These are phyloP conservation scores for Cydia fagiglandana DNA, from an alignment of 1,140 invertebrate species.

Conservation along the genomic window DNA sequence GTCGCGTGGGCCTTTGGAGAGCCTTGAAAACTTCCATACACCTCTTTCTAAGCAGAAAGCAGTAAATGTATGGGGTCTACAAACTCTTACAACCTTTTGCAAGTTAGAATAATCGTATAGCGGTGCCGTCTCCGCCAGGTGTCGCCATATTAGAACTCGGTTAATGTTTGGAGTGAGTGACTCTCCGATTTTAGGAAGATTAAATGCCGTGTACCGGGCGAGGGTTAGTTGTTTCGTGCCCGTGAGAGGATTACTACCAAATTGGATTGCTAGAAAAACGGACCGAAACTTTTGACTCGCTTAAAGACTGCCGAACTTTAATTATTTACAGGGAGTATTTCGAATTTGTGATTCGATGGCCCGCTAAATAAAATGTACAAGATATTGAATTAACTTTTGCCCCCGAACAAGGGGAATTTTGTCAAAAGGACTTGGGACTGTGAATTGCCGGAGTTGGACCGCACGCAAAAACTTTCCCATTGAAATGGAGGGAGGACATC, in stretches of 20 bases:
- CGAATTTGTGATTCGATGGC: conserved; percentile 7
- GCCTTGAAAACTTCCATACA: conserved; percentile 28
- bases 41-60: neutral
- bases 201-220: neutral
- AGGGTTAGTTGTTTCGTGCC: conserved; percentile 5
- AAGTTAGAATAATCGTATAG: conserved; percentile 11
- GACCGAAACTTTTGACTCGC: neutral
- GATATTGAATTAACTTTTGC: conserved; percentile 27
- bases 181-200: conserved; percentile 17
- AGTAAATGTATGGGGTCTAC: neutral
- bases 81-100: neutral
- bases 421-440: conserved; percentile 20
- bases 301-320: conserved; percentile 10
- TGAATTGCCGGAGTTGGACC: neutral
- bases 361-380: conserved; percentile 14
- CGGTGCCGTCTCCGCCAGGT: conserved; percentile 24
- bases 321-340: conserved; percentile 1
- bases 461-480: conserved; percentile 10
- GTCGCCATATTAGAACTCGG: conserved; percentile 12
- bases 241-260: conserved; percentile 2
- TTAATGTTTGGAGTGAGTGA: conserved; percentile 16
- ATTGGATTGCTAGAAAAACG: conserved; percentile 20
- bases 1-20: conserved; percentile 16
- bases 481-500: conserved; percentile 4
- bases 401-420: conserved; percentile 8